phyloP scores from a whole-genome alignment of 2,797 vertebrate species.

The Sylvia borin region DNA sequence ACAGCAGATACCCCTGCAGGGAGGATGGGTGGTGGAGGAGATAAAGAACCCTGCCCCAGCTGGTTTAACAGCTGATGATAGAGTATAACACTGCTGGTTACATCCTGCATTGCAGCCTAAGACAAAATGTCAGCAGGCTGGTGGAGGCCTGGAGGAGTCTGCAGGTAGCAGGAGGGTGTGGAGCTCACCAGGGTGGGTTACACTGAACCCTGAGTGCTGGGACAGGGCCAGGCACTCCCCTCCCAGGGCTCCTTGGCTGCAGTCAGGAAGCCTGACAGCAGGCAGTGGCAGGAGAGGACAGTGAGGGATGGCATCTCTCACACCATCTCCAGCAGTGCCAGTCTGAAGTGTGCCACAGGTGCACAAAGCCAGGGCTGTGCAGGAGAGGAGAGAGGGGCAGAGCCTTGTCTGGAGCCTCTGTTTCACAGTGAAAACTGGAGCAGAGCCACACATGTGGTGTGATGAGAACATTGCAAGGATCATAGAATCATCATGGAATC shows the following conservation, averaged over 20 bases:
- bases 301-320: fast-evolving
- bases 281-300: not conserved
- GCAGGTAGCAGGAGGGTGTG: not conserved
- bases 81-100: not conserved
- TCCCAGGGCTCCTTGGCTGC: not conserved
- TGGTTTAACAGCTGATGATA: too few relatives aligned
- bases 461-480: not conserved
- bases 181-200: fast-evolving
- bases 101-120: not conserved
- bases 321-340: not conserved
- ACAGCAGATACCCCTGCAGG: too few relatives aligned
- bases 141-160: not conserved
- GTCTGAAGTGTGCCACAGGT: not conserved
- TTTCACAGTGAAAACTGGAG: fast-evolving
- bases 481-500: not conserved
- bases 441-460: not conserved
- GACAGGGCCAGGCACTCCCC: not conserved
- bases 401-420: not conserved
- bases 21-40: too few relatives aligned
- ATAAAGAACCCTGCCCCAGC: too few relatives aligned
- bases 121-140: not conserved
- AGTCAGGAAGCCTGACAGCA: fast-evolving
- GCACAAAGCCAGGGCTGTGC: not conserved
- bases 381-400: not conserved
- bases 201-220: not conserved